Evolutionary conservation across 2,888 invertebrate species (phyloP).

Genomic region (Ypsolopha scabrella): DNA sequence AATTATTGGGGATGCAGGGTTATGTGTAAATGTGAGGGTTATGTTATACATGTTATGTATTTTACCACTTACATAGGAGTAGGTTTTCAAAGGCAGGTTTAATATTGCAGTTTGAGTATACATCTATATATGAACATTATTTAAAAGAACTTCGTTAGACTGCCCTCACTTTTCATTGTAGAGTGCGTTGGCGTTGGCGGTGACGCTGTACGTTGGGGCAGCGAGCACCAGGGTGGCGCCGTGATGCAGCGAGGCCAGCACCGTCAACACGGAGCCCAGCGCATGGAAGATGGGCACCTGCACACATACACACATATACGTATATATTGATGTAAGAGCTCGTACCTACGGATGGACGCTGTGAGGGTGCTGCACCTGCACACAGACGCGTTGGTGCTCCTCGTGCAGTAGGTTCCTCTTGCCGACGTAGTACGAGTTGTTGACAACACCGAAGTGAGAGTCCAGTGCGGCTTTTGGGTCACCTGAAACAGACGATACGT

Average conservation of each 20-base stretch:
- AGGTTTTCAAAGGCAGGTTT: no score
- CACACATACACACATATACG: conserved; percentile 3
- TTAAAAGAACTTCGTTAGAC: no score
- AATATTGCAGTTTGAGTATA: no score
- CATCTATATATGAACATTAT: no score
- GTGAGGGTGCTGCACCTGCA: conserved; percentile 42
- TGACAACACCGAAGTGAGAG: conserved; percentile 81
- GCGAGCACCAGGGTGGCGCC: conserved; percentile 75
- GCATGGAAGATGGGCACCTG: conserved; percentile 87
- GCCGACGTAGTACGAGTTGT: conserved; percentile 80
- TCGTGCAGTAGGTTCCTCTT: conserved; percentile 52
- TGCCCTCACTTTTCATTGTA: conserved; percentile 74
- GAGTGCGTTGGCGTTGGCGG: conserved; percentile 73
- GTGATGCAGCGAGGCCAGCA: conserved; percentile 68
- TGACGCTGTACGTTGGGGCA: conserved; percentile 71
- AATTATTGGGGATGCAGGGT: no score
- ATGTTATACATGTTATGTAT: no score
- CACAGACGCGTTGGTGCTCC: conserved; percentile 60
- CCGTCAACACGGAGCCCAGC: conserved; percentile 79
- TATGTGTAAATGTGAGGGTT: no score
- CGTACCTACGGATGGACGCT: no score
- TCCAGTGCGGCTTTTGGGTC: conserved; percentile 82
- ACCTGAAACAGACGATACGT: conserved; percentile 47
- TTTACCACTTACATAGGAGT: no score
- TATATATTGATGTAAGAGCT: background rate